phyloP scores from a whole-genome alignment of 2,113 vertebrate genomes.

The Electrona antarctica region DNA sequence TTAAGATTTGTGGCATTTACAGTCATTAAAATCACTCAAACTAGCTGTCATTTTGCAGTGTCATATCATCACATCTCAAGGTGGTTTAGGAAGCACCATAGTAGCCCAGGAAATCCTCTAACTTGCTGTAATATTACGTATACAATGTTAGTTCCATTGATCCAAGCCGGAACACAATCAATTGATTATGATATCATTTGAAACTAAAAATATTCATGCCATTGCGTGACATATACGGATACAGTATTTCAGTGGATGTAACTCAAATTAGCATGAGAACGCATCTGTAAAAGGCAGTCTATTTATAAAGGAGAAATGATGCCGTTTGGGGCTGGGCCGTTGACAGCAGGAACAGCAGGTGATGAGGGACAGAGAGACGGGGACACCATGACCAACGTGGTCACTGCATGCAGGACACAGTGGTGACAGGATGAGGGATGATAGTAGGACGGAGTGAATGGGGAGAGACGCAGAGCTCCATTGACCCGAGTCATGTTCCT shows the following conservation, averaged over 20 bases:
- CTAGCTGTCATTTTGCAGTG: too few relatives aligned
- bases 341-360: slow-evolving; percentile 59
- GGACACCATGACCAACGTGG: slow-evolving; percentile 84
- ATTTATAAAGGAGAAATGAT: slow-evolving; percentile 52
- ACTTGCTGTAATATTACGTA: too few relatives aligned
- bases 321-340: slow-evolving; percentile 8
- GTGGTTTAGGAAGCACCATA: too few relatives aligned
- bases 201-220: too few relatives aligned
- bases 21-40: slow-evolving; percentile 17
- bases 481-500: slow-evolving; percentile 39
- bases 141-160: too few relatives aligned
- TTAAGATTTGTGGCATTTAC: slow-evolving; percentile 83
- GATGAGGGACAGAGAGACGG: slow-evolving; percentile 83
- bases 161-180: too few relatives aligned
- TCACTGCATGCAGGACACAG: slow-evolving; percentile 77
- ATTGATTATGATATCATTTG: too few relatives aligned
- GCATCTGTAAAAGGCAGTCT: slow-evolving; percentile 61
- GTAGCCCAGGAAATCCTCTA: too few relatives aligned
- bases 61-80: too few relatives aligned
- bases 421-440: slow-evolving; percentile 80
- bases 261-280: neutral
- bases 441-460: slow-evolving; percentile 62
- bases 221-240: neutral
- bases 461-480: slow-evolving; percentile 33
- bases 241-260: too few relatives aligned